These are phyloP conservation scores for Drosophila burlai DNA, from an alignment of 1,140 invertebrate species.

Conservation along the genomic window DNA sequence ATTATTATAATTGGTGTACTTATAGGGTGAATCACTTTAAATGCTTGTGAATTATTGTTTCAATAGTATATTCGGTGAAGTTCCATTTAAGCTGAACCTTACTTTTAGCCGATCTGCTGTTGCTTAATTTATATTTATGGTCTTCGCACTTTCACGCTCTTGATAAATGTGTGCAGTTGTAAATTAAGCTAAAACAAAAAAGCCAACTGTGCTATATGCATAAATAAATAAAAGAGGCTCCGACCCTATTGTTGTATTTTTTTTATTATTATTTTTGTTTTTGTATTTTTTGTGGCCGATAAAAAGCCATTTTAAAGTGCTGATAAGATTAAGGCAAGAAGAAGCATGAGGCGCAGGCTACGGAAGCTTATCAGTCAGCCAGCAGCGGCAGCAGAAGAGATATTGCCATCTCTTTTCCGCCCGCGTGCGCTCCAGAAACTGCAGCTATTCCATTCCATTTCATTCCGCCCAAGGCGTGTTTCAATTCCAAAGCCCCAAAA, in stretches of 20 bases:
- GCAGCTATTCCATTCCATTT: conserved; percentile 14
- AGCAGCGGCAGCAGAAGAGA: neutral
- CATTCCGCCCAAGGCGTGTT: conserved; percentile 26
- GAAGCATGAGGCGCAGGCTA: conserved; percentile 2
- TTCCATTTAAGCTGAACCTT: neutral
- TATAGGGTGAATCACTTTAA: too few relatives aligned
- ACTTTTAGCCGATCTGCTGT: conserved; percentile 11
- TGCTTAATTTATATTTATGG: conserved; percentile 46
- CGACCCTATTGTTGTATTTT: neutral
- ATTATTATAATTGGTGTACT: neutral
- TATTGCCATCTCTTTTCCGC: conserved; percentile 13
- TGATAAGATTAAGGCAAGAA: conserved; percentile 41
- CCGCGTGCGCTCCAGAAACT: conserved; percentile 11
- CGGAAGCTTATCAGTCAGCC: conserved; percentile 27
- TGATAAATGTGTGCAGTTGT: conserved; percentile 19
- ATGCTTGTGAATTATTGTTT: neutral
- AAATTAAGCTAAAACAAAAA: conserved; percentile 23
- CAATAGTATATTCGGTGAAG: neutral
- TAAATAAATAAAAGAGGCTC: conserved; percentile 31
- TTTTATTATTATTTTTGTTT: conserved; percentile 5
- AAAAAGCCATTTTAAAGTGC: conserved; percentile 35
- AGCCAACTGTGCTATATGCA: conserved; percentile 16
- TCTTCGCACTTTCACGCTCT: conserved; percentile 21
- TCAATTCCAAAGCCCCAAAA: conserved; percentile 29
- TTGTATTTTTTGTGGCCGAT: conserved; percentile 15